Conservation (phyloP, 2,113 vertebrate species). For the Tricholaema leucomelas region DNA sequence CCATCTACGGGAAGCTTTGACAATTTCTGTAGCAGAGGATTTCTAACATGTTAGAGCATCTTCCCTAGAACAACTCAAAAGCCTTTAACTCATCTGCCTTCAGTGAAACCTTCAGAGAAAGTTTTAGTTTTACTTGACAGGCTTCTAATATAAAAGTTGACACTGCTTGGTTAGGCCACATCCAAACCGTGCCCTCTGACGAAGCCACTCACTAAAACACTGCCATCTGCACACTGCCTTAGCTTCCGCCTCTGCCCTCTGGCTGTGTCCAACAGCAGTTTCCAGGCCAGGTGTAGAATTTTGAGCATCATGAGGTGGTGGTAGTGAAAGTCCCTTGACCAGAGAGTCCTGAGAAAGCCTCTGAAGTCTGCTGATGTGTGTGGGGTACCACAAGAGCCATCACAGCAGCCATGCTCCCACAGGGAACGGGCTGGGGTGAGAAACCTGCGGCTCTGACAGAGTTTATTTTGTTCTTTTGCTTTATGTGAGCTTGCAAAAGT, state of each 20-base stretch:
- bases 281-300: not conserved
- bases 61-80: not conserved
- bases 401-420: not conserved
- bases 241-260: not conserved
- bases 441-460: not conserved
- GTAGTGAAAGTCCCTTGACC: not conserved
- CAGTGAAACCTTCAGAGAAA: not conserved
- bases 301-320: not conserved
- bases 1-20: not conserved
- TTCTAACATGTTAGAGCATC: not conserved
- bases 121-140: not conserved
- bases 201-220: not conserved
- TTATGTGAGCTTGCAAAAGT: not conserved
- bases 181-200: not conserved
- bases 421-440: not conserved
- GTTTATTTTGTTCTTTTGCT: not conserved
- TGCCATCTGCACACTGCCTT: not conserved
- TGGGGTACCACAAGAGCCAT: not conserved
- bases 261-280: not conserved
- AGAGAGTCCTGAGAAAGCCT: not conserved
- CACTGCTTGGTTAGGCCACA: not conserved
- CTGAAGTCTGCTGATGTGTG: not conserved
- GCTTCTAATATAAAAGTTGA: not conserved
- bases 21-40: slow-evolving; percentile 15
- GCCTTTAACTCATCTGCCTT: not conserved